A percentile compares a stretch with the other conserved stretches of the same genome.
Conservation (phyloP, 2,888 invertebrate species). For the Eristalis pertinax region DNA sequence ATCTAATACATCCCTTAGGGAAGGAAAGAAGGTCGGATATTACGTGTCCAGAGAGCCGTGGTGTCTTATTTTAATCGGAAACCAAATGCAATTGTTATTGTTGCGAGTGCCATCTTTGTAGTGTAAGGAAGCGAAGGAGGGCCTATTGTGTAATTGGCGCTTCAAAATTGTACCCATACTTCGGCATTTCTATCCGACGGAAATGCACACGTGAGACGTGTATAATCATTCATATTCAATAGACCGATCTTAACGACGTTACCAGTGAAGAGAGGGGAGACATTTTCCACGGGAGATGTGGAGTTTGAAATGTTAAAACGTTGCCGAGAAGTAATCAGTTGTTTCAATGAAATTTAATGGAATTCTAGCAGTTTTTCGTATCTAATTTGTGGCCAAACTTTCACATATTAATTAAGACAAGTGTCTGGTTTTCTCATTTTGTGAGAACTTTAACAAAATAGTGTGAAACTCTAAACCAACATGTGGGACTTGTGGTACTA, state of each 20-base stretch:
- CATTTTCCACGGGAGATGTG: background rate
- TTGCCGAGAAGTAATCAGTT: too few species aligned
- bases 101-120: conserved; percentile 6
- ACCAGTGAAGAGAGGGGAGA: background rate
- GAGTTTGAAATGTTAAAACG: too few species aligned
- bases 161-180: conserved; percentile 6
- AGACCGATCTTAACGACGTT: background rate
- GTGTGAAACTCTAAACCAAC: too few species aligned
- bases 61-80: conserved; percentile 62
- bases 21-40: conserved; percentile 41
- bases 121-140: conserved; percentile 51
- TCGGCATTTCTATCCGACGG: conserved; percentile 23
- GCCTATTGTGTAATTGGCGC: conserved; percentile 57
- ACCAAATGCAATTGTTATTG: conserved; percentile 60
- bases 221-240: conserved; percentile 56
- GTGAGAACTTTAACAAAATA: too few species aligned
- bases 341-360: too few species aligned
- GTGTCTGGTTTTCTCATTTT: too few species aligned
- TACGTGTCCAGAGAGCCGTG: conserved; percentile 56
- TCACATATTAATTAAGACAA: too few species aligned
- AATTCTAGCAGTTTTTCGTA: too few species aligned
- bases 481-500: too few species aligned
- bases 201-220: conserved; percentile 60
- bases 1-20: background rate
- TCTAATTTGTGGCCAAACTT: too few species aligned